Evolutionary conservation across 2,888 invertebrate species (phyloP).

Genomic region (Coleophora flavipennella): DNA sequence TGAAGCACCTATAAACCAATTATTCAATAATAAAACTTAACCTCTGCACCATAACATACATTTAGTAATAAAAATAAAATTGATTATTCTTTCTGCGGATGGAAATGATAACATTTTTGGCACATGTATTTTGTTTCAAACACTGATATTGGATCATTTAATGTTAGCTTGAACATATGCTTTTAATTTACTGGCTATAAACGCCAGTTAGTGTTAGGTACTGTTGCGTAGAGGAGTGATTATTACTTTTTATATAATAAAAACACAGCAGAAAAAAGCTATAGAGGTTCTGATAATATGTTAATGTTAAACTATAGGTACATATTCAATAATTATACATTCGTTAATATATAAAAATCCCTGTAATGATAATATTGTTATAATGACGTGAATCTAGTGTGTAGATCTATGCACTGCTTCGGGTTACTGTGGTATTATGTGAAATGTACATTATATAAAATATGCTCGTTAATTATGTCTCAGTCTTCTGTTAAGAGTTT

Average conservation of each 20-base stretch:
- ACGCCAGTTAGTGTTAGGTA: conserved; percentile 8
- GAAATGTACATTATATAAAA: conserved; percentile 65
- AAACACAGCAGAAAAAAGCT: conserved; percentile 39
- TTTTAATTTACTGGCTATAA: neutral
- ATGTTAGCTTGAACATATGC: conserved; percentile 10
- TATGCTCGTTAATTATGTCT: conserved; percentile 68
- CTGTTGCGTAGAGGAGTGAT: conserved; percentile 24
- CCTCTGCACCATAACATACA: neutral
- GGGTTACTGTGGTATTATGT: conserved; percentile 42
- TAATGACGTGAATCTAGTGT: conserved; percentile 54
- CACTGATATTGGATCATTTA: conserved; percentile 17
- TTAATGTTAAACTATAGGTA: conserved; percentile 60
- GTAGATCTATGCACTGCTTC: conserved; percentile 28
- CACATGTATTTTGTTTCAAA: conserved; percentile 39
- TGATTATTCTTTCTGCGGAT: neutral
- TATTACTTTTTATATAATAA: conserved; percentile 22
- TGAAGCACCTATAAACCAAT: conserved; percentile 1
- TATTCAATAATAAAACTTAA: conserved; percentile 1
- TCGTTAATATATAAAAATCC: conserved; percentile 69
- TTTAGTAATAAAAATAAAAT: conserved; percentile 1
- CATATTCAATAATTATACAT: conserved; percentile 60
- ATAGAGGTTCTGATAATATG: conserved; percentile 40
- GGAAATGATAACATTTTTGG: conserved; percentile 36
- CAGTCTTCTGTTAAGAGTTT: conserved; percentile 65
- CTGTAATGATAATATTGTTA: conserved; percentile 72